These are phyloP conservation scores for Lerema accius DNA, from an alignment of 1,140 invertebrate genomes.

Conservation along the genomic window DNA sequence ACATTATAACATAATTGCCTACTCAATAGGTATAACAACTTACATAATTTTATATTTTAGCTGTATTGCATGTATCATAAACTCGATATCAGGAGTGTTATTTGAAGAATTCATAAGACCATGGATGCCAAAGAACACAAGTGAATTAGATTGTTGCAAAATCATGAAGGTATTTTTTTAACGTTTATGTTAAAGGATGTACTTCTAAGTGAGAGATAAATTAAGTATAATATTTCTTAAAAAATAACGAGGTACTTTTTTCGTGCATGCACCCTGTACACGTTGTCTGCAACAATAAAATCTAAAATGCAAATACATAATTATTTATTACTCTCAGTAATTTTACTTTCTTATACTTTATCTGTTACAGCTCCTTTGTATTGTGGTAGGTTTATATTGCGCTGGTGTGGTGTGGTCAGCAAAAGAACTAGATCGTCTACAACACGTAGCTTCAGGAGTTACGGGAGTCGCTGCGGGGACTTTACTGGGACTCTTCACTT, in stretches of 20 bases:
- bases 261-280: no score
- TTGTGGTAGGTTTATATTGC: slow-evolving; percentile 83
- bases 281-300: no score
- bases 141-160: slow-evolving; percentile 65
- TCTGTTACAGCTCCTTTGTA: slow-evolving; percentile 80
- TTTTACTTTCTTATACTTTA: slow-evolving; percentile 12
- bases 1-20: no score
- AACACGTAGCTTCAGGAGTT: slow-evolving; percentile 85
- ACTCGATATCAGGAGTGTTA: slow-evolving; percentile 84
- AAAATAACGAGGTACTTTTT: no score
- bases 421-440: slow-evolving; percentile 84
- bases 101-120: slow-evolving; percentile 85
- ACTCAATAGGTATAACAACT: no score
- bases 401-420: slow-evolving; percentile 85
- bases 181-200: no score
- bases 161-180: slow-evolving; percentile 77
- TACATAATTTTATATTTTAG: slow-evolving; percentile 63
- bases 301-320: no score
- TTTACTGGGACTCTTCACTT: slow-evolving; percentile 85
- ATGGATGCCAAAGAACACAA: slow-evolving; percentile 73
- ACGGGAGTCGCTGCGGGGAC: slow-evolving; percentile 86
- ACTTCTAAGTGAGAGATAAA: no score
- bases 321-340: no score
- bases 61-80: slow-evolving; percentile 84
- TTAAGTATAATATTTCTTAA: no score